These are phyloP conservation scores for Phortica magna DNA, from an alignment of 2,888 invertebrate species.

Conservation along the genomic window DNA sequence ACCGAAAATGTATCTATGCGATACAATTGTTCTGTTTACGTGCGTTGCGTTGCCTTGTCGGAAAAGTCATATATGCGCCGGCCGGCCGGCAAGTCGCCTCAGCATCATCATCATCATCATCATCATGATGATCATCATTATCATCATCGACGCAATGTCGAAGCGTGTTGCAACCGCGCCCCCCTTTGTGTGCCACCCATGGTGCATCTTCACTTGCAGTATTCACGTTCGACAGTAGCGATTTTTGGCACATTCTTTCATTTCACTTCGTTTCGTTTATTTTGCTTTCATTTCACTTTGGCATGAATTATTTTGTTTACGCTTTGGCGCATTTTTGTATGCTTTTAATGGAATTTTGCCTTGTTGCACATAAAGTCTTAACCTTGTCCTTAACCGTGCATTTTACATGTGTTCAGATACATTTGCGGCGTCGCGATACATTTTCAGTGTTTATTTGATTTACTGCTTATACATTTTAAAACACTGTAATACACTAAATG, in stretches of 20 bases:
- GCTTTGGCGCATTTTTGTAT: neutral
- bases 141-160: too few relatives aligned
- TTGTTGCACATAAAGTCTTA: neutral
- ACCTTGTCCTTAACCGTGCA: slow-evolving; percentile 22
- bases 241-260: slow-evolving; percentile 9
- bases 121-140: too few relatives aligned
- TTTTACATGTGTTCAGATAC: too few relatives aligned
- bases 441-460: too few relatives aligned
- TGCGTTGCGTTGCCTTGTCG: neutral
- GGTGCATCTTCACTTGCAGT: neutral
- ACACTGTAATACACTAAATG: too few relatives aligned
- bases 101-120: neutral
- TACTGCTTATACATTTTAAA: too few relatives aligned
- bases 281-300: neutral
- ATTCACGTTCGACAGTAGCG: neutral
- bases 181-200: too few relatives aligned
- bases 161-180: too few relatives aligned
- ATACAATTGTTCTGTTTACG: slow-evolving; percentile 3
- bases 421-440: too few relatives aligned
- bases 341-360: neutral
- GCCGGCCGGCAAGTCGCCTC: slow-evolving; percentile 17
- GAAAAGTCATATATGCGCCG: neutral
- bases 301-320: neutral
- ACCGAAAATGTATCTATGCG: slow-evolving; percentile 7
- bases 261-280: neutral